These are phyloP conservation scores for Zoanthus solanderi DNA, from an alignment of 92 coral and sea anemone species.

Conservation along the genomic window DNA sequence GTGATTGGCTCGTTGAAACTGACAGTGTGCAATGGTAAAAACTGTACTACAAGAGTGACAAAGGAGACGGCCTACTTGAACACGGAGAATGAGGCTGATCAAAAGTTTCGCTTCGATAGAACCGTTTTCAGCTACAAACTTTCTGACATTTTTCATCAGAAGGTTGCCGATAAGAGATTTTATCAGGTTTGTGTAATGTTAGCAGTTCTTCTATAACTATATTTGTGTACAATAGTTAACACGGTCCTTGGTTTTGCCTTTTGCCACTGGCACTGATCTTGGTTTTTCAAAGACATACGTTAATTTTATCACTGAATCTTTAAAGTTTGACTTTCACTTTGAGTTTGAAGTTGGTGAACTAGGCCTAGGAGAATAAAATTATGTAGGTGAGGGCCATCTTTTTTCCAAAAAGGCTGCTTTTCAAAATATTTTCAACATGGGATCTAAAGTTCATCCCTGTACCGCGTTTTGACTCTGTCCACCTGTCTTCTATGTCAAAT, in stretches of 20 bases:
- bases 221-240: too few species aligned
- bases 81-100: not conserved
- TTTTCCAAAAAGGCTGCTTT: too few species aligned
- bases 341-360: too few species aligned
- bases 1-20: not conserved
- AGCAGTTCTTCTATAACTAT: not conserved
- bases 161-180: not conserved
- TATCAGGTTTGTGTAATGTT: not conserved
- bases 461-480: not conserved
- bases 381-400: too few species aligned
- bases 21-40: not conserved
- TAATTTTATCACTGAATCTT: too few species aligned
- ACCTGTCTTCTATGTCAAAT: too few species aligned
- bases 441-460: not conserved
- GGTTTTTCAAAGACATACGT: too few species aligned
- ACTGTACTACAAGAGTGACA: not conserved
- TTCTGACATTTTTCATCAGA: conserved; percentile 11
- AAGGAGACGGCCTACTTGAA: not conserved
- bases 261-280: too few species aligned
- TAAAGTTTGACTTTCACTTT: too few species aligned
- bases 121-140: conserved; percentile 4
- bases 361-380: too few species aligned
- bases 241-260: not conserved
- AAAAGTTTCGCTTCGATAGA: conserved; percentile 12
- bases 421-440: too few species aligned